Percentiles rank a stretch among this genome's conserved stretches.
Evolutionary conservation across 2,888 invertebrate species (phyloP).

Genomic region (Epirrita christyi): DNA sequence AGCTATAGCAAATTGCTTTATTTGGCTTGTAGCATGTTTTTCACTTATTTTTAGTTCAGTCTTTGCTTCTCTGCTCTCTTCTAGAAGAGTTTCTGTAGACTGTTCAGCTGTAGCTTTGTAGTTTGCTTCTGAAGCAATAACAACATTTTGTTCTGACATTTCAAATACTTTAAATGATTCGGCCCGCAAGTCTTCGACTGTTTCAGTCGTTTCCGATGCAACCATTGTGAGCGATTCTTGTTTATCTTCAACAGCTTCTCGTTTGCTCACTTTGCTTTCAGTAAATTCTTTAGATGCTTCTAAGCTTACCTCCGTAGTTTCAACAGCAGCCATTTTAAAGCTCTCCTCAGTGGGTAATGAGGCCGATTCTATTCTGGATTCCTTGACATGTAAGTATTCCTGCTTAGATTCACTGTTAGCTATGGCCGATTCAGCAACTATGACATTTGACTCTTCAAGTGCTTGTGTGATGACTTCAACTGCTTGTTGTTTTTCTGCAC

Average conservation of each 20-base stretch:
- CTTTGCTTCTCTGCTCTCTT: slow-evolving; percentile 39
- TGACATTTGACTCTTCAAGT: slow-evolving; percentile 34
- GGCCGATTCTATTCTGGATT: slow-evolving; percentile 29
- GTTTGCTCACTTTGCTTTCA: slow-evolving; percentile 32
- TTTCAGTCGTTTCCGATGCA: slow-evolving; percentile 44
- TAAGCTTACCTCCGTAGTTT: slow-evolving; percentile 24
- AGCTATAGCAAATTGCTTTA: slow-evolving; percentile 39
- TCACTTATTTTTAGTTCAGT: slow-evolving; percentile 26
- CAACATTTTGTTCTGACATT: slow-evolving; percentile 41
- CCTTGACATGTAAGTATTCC: too few relatives aligned
- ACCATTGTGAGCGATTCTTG: slow-evolving; percentile 36
- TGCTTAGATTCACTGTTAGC: slow-evolving; percentile 12
- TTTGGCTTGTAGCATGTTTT: slow-evolving; percentile 29
- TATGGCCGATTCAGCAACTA: slow-evolving; percentile 19
- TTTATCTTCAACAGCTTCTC: slow-evolving; percentile 28
- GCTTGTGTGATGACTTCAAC: slow-evolving; percentile 52
- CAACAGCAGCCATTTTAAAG: slow-evolving; percentile 24
- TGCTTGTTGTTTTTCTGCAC: slow-evolving; percentile 41
- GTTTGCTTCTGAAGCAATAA: slow-evolving; percentile 41
- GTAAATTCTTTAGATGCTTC: slow-evolving; percentile 37
- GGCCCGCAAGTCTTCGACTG: slow-evolving; percentile 41
- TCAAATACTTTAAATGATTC: slow-evolving; percentile 43
- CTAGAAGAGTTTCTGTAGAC: slow-evolving; percentile 33
- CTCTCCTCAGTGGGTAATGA: slow-evolving; percentile 34
- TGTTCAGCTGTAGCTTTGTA: slow-evolving; percentile 33